These are phyloP conservation scores for Latrodectus hesperus DNA, from an alignment of 2,888 invertebrate species.

Conservation along the genomic window DNA sequence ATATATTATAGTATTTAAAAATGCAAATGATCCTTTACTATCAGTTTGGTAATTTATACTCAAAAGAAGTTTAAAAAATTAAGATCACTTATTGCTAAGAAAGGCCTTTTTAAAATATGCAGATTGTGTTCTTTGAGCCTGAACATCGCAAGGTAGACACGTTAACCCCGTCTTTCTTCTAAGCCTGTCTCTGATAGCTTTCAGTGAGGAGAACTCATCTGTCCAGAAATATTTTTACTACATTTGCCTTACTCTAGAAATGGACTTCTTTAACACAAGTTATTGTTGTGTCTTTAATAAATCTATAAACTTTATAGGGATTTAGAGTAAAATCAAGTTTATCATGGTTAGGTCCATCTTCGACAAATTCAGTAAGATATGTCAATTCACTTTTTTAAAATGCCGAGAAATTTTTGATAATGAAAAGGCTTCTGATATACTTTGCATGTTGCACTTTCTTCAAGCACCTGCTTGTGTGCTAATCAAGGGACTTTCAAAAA, in stretches of 20 bases:
- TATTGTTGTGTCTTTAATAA: conserved; percentile 16
- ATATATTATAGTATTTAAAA: conserved; percentile 1
- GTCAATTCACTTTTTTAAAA: conserved; percentile 4
- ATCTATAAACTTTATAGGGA: not conserved
- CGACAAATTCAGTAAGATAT: not conserved
- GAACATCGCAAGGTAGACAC: not conserved
- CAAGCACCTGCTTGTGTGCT: not conserved
- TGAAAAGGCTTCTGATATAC: conserved; percentile 1
- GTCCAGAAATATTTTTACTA: not conserved
- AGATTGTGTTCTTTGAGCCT: conserved; percentile 5
- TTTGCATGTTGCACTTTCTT: not conserved
- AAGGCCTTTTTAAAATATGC: conserved; percentile 27
- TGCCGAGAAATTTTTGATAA: not conserved
- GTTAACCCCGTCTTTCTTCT: conserved; percentile 13
- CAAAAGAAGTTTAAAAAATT: conserved; percentile 22
- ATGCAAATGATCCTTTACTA: conserved; percentile 20
- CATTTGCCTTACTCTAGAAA: conserved; percentile 14
- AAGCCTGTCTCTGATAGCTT: conserved; percentile 10
- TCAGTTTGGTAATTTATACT: conserved; percentile 23
- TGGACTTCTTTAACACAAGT: conserved; percentile 8
- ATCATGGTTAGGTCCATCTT: not conserved
- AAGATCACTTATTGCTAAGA: conserved; percentile 10
- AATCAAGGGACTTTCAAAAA: not conserved
- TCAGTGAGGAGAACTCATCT: not conserved
- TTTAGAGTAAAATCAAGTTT: not conserved